These are phyloP conservation scores for Popillia japonica DNA, from an alignment of 1,140 invertebrate species.

Conservation along the genomic window DNA sequence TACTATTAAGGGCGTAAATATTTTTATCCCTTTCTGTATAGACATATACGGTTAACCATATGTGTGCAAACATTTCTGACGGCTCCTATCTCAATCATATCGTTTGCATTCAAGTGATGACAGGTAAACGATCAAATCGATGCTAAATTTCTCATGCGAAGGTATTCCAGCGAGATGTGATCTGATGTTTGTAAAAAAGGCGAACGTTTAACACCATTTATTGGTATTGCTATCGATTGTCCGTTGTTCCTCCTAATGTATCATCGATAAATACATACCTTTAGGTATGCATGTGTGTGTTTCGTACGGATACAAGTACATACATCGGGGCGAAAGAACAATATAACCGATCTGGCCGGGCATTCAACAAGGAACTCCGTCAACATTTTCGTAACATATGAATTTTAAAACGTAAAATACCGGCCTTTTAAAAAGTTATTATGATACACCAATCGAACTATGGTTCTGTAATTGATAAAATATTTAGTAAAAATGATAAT, in stretches of 20 bases:
- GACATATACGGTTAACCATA: too few relatives aligned
- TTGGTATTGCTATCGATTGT: constrained; percentile 10
- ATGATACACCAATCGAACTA: neutral
- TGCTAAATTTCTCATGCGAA: neutral
- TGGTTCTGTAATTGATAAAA: neutral
- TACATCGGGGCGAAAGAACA: constrained; percentile 4
- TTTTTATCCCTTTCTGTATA: too few relatives aligned
- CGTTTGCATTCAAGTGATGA: constrained; percentile 9
- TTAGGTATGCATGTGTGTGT: neutral
- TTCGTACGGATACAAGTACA: neutral
- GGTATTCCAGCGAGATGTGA: neutral
- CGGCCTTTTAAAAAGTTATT: neutral
- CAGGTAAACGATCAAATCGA: neutral
- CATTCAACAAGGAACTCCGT: constrained; percentile 10
- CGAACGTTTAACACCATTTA: constrained; percentile 5
- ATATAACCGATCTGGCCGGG: constrained; percentile 9
- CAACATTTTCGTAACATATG: constrained; percentile 11
- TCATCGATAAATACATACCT: constrained; percentile 18
- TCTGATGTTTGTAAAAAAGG: constrained; percentile 1
- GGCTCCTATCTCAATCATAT: neutral
- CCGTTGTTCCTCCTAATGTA: constrained; percentile 17
- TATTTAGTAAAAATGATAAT: neutral
- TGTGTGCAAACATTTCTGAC: neutral
- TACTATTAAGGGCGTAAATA: too few relatives aligned
- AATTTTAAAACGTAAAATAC: neutral